These are phyloP conservation scores for Cardiocondyla obscurior DNA, from an alignment of 1,140 invertebrate genomes.

Conservation along the genomic window DNA sequence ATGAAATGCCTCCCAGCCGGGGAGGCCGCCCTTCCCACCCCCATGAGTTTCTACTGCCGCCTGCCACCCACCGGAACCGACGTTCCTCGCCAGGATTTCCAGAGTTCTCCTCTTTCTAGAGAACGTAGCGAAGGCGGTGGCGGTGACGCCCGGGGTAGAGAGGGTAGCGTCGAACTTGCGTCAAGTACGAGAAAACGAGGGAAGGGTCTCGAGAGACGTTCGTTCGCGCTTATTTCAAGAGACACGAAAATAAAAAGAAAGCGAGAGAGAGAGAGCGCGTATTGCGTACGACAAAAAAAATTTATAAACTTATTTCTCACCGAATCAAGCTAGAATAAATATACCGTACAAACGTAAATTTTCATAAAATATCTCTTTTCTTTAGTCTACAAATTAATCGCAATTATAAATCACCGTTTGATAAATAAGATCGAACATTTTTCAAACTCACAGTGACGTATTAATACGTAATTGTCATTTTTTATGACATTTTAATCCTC, in stretches of 20 bases:
- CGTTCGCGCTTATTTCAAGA: conserved; percentile 19
- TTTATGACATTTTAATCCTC: neutral
- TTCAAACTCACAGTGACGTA: neutral
- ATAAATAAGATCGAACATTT: neutral
- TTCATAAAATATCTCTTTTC: neutral
- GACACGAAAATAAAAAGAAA: conserved; percentile 2
- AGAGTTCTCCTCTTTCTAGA: conserved; percentile 13
- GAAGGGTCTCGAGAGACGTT: conserved; percentile 35
- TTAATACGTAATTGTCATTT: conserved; percentile 21
- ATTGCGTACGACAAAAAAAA: conserved; percentile 1
- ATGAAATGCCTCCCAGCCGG: conserved; percentile 80
- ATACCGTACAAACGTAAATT: neutral
- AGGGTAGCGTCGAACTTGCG: conserved; percentile 49
- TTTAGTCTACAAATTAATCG: neutral
- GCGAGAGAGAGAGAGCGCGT: neutral
- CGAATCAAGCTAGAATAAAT: neutral
- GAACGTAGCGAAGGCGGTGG: neutral
- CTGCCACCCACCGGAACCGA: conserved; percentile 44
- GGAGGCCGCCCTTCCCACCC: conserved; percentile 58
- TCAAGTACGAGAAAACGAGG: conserved; percentile 47
- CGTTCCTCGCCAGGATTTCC: conserved; percentile 50
- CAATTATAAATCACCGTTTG: neutral
- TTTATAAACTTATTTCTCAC: neutral
- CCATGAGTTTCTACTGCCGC: conserved; percentile 47
- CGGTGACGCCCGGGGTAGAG: neutral